These are phyloP conservation scores for Agrotis puta DNA, from an alignment of 2,888 invertebrate genomes.

Conservation along the genomic window DNA sequence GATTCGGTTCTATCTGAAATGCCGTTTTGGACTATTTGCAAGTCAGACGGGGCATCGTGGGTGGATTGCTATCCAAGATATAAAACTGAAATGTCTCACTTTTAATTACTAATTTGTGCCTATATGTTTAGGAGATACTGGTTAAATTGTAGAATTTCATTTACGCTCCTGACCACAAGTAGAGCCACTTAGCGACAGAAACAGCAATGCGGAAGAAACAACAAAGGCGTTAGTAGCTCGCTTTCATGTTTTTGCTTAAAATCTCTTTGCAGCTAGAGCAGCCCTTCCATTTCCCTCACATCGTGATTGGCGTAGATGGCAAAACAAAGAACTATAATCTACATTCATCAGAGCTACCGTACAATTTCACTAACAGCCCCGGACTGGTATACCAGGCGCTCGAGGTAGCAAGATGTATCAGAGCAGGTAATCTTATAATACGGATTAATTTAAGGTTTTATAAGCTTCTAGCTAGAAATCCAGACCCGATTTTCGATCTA, in stretches of 20 bases:
- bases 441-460: too few relatives aligned
- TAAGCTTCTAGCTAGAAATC: too few relatives aligned
- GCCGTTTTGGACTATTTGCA: too few relatives aligned
- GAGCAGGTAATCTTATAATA: constrained; percentile 76
- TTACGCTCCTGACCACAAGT: not conserved
- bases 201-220: not conserved
- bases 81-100: too few relatives aligned
- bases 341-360: constrained; percentile 89
- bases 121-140: too few relatives aligned
- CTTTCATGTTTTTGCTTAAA: not conserved
- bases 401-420: constrained; percentile 93
- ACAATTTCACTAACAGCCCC: constrained; percentile 93
- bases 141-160: not conserved
- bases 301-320: constrained; percentile 90
- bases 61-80: too few relatives aligned
- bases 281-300: constrained; percentile 93
- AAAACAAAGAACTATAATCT: constrained; percentile 90
- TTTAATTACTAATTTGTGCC: too few relatives aligned
- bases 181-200: not conserved
- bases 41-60: too few relatives aligned
- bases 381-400: constrained; percentile 94
- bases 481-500: too few relatives aligned
- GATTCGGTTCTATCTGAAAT: not conserved
- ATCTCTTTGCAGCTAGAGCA: constrained; percentile 71
- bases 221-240: not conserved